A percentile compares a stretch with the other conserved stretches of the same genome.
These are phyloP conservation scores for Paracentrotus lividus DNA, from an alignment of 53 echinoderm and acorn worm species.

Conservation along the genomic window DNA sequence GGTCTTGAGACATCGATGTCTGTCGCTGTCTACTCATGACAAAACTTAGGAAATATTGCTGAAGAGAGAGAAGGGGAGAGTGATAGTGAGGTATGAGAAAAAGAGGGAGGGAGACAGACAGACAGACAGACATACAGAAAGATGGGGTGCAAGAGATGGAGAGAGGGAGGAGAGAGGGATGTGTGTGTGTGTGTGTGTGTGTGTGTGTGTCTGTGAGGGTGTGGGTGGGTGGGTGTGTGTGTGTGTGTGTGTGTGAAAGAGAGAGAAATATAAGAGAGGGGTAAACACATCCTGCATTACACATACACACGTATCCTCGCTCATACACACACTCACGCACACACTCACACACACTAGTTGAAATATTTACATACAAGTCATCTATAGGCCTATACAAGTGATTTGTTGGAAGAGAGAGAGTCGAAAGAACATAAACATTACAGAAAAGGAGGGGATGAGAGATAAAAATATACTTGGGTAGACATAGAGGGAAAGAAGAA, in stretches of 20 bases:
- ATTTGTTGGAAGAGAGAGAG: constrained; percentile 15
- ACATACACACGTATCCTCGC: too few relatives aligned
- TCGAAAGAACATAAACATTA: too few relatives aligned
- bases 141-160: not conserved
- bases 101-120: not conserved
- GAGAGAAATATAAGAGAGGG: not conserved
- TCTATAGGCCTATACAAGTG: too few relatives aligned
- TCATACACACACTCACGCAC: too few relatives aligned
- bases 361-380: too few relatives aligned
- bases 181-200: too few relatives aligned
- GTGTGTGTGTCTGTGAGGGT: too few relatives aligned
- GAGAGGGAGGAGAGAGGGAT: not conserved
- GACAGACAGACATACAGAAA: too few relatives aligned
- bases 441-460: not conserved
- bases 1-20: not conserved
- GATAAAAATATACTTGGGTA: not conserved
- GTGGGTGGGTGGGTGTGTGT: too few relatives aligned
- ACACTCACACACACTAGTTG: too few relatives aligned
- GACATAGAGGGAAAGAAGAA: not conserved
- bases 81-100: not conserved
- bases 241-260: too few relatives aligned
- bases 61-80: not conserved
- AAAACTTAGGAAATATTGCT: not conserved
- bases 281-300: too few relatives aligned
- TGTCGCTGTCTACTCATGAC: not conserved